Evolutionary conservation across 2,797 vertebrate genomes (phyloP).

Genomic region (Hoplostethus atlanticus): DNA sequence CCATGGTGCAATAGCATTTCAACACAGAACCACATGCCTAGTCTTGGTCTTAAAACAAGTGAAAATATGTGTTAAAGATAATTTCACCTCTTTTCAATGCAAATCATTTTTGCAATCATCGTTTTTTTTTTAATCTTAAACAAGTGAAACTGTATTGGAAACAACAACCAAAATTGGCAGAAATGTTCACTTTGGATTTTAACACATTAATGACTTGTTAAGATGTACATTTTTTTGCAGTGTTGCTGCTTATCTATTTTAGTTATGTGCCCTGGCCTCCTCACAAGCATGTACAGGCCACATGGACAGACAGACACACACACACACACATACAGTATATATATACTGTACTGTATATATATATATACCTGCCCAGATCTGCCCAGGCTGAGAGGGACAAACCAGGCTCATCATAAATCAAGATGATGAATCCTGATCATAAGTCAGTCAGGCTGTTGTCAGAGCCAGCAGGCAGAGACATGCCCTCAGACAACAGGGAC

Average conservation of each 20-base stretch:
- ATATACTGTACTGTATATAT: background rate
- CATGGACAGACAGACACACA: background rate
- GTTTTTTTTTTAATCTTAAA: no score
- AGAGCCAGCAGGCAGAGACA: constrained; percentile 72
- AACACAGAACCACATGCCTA: no score
- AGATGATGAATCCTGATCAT: constrained; percentile 79
- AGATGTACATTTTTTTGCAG: background rate
- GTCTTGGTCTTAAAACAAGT: no score
- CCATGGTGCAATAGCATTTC: no score
- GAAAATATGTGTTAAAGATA: no score
- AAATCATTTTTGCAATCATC: no score
- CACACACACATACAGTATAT: background rate
- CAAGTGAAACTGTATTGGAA: no score
- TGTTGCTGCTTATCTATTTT: no score
- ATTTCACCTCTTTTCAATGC: no score
- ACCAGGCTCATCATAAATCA: constrained; percentile 77
- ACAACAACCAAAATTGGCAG: no score
- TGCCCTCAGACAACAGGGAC: constrained; percentile 75
- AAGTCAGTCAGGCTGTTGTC: constrained; percentile 79
- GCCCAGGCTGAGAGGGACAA: constrained; percentile 51
- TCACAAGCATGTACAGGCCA: background rate
- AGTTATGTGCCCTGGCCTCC: constrained; percentile 4
- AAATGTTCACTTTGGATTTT: no score
- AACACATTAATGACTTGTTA: constrained; percentile 13
- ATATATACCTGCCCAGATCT: constrained; percentile 22